Evolutionary conservation across 2,797 vertebrate genomes (phyloP), one percentile per base, ranked within the genome.

Genomic region (Oophaga sylvatica): DNA sequence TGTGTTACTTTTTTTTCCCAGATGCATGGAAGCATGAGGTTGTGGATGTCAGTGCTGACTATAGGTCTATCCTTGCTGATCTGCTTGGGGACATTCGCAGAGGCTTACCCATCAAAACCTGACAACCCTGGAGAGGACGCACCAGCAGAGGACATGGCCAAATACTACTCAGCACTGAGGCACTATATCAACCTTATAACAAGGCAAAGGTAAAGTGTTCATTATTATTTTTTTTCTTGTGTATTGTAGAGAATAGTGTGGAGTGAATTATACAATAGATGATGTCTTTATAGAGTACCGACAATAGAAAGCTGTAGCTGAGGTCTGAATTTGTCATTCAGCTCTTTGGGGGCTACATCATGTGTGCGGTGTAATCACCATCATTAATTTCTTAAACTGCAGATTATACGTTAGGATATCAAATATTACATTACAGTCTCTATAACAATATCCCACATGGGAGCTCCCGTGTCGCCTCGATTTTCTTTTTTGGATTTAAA

Each of bases 161-260:
- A 97, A 95, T 99, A 99, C 93, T 99, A 99, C 94, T 97, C 97
- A 35, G 98, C 97, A 83, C 93, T 99, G 94, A 96, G 98, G 94
- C 98, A 99, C 94, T 99, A 99, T 94, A 98, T 99, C 94, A 99
- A 99, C 93, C 97, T 99, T 90, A 99, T 99, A 94, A 99, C 98
- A 91, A 94, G 98, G 94, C 98, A 99, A 95, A 98, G 98, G 98
- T 99, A 93, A 90, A 84, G 60, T 60, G 17, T 80, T 17, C 26
- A n/a, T 20, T 78, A 53, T 53, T 41, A 41, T 8, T 12, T 2
- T 53, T 53, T 35, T 4, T n/a, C 15, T 81, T 41, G 26, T 22
- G 10, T 12, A 84, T 57, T 0, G 7, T 35, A 48, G 68, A n/a
- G 8, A 65, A 3, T 26, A 3, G 6, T 75, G 45, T 62, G 31